Evolutionary conservation across 2,888 invertebrate genomes (phyloP), one percentile per base, ranked within the genome.

Genomic region (Eristalis arbustorum): DNA sequence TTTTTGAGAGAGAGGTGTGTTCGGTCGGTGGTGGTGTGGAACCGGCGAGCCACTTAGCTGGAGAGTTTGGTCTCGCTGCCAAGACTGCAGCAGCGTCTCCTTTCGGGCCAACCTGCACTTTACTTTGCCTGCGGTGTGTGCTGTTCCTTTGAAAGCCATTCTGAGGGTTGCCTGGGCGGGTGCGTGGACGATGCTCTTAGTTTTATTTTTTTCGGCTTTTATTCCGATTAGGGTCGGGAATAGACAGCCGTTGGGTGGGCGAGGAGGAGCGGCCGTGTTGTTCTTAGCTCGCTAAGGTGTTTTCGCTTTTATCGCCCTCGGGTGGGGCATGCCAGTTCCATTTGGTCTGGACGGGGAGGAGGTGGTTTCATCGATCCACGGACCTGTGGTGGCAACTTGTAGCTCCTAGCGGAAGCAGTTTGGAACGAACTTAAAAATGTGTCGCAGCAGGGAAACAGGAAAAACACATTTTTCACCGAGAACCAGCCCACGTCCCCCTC

Each of bases 161-260:
- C 8, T 14, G 40, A 14, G 40, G 42, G n/a, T 14, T 14, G 14
- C 14, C 2, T 42, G 42, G 49, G 18, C 10, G 25, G 59, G 59
- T 59, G 75, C 49, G 49, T 49, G 49, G 18, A 40, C 31, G 67
- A n/a, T 67, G 67, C 67, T 31, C 31, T 75, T 75, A 75, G 56
- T 69, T 77, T 63, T 63, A 64, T 77, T 77, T 42, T 6, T 28
- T 23, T 69, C 56, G 18, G 69, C 56, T 57, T 69, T 64, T 64
- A 56, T 57, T 28, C 57, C 64, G 71, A 69, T 77, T 69, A 76
- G 25, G 62, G 37, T n/a, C n/a, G 68, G 67, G 4, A 40, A 59
- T 23, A 23, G 59, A 22, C 14, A 23, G 31, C 31, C 5, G 31
- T 1, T 31, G 31, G 3, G 31, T 8, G 31, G 59, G 59, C 68